Evolutionary conservation across 2,113 vertebrate species (phyloP).

Genomic region (Turnix velox): DNA sequence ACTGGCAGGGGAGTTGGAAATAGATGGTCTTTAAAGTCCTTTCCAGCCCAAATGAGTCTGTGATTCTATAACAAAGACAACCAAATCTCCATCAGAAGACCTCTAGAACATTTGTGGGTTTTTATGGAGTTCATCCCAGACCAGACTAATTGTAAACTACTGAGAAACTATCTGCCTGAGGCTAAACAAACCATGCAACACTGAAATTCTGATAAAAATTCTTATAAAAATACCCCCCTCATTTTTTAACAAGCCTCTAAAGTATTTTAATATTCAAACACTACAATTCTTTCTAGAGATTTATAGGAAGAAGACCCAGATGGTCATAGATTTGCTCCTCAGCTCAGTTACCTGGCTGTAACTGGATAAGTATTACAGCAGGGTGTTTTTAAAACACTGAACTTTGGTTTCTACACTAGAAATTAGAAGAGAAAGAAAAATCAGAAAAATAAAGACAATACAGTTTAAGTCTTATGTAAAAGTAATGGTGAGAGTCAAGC

Average conservation of each 20-base stretch:
- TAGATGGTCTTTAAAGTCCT: no score
- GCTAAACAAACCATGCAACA: not conserved
- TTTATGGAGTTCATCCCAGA: not conserved
- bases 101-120: not conserved
- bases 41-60: no score
- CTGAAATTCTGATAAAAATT: not conserved
- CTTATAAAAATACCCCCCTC: not conserved
- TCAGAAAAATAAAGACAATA: not conserved
- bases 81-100: not conserved
- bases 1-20: no score
- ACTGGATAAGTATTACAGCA: not conserved
- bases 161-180: not conserved
- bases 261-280: not conserved
- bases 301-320: not conserved
- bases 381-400: not conserved
- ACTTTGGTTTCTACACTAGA: slow-evolving; percentile 1
- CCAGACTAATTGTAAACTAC: not conserved
- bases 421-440: not conserved
- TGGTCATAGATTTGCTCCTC: not conserved
- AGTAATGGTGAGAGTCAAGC: not conserved
- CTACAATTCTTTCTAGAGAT: not conserved
- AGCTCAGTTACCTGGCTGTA: not conserved
- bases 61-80: not conserved
- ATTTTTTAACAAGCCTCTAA: not conserved
- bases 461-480: not conserved